Conservation (phyloP, 2,797 vertebrate genomes). For the Anisognathus igniventris region DNA sequence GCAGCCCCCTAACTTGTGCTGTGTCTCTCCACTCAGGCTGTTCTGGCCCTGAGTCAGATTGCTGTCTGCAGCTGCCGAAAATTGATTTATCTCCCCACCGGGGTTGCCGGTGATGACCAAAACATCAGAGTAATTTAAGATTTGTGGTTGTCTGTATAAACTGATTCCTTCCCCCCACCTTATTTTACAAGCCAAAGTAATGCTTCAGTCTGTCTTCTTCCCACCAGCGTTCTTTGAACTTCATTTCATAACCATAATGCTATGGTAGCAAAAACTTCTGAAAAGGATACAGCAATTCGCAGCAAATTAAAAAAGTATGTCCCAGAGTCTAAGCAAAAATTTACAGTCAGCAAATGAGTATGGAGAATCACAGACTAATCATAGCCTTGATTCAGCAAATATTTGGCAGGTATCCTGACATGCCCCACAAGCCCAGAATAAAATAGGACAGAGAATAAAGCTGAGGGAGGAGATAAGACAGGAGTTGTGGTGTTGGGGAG, state of each 20-base stretch:
- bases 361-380: background rate
- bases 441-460: background rate
- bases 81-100: conserved; percentile 56
- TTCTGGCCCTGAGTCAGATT: conserved; percentile 27
- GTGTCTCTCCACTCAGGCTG: conserved; percentile 1
- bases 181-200: background rate
- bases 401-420: conserved; percentile 25
- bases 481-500: background rate
- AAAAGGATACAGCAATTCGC: background rate
- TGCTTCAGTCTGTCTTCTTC: background rate
- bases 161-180: background rate
- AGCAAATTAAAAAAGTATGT: conserved; percentile 46
- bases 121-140: conserved; percentile 53
- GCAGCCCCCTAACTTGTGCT: conserved; percentile 17
- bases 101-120: conserved; percentile 35
- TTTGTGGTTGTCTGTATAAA: background rate
- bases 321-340: background rate
- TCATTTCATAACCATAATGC: conserved; percentile 32
- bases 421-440: background rate
- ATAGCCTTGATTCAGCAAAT: conserved; percentile 33
- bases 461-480: background rate
- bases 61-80: conserved; percentile 39
- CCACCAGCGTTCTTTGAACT: background rate
- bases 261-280: conserved; percentile 43
- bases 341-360: conserved; percentile 28